phyloP scores from a whole-genome alignment of 2,888 invertebrate genomes.

The Agriopis marginaria region DNA sequence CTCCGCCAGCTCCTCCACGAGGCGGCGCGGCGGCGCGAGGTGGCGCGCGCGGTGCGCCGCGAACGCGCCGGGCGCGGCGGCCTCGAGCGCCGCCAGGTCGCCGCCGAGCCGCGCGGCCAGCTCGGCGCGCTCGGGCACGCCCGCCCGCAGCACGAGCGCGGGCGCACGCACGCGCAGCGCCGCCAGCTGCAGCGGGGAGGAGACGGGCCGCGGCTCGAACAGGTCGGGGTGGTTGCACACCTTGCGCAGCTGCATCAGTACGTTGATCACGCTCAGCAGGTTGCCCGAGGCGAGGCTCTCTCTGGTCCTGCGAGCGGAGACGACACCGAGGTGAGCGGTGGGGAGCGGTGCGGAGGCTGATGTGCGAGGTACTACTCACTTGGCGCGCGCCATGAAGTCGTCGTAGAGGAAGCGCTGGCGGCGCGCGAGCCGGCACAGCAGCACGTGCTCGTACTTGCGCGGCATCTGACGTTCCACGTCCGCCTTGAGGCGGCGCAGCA shows the following conservation, averaged over 20 bases:
- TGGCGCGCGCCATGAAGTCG: conserved; percentile 99
- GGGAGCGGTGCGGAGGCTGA: no score
- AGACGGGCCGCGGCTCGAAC: conserved; percentile 98
- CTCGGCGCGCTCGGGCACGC: conserved; percentile 85
- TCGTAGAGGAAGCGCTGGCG: conserved; percentile 99
- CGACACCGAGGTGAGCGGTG: no score
- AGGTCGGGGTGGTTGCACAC: conserved; percentile 99
- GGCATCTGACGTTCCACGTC: conserved; percentile 99
- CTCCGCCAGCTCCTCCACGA: conserved; percentile 81
- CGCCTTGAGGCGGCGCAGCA: conserved; percentile 95
- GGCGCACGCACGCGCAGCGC: conserved; percentile 90
- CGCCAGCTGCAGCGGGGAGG: conserved; percentile 96
- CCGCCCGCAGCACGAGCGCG: conserved; percentile 90
- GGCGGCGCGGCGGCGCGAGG: conserved; percentile 88
- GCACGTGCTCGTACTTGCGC: conserved; percentile 96
- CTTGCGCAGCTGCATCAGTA: conserved; percentile 98
- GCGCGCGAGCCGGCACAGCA: conserved; percentile 97
- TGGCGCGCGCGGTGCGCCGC: conserved; percentile 93
- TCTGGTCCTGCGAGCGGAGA: conserved; percentile 89
- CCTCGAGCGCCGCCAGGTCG: conserved; percentile 88
- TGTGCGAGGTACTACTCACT: conserved; percentile 86
- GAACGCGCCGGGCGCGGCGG: conserved; percentile 91
- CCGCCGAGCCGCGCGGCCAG: conserved; percentile 90
- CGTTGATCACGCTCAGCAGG: conserved; percentile 97
- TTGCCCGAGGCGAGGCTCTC: conserved; percentile 97